Evolutionary conservation across 2,113 vertebrate species (phyloP).

Genomic region (Seriola quinqueradiata): DNA sequence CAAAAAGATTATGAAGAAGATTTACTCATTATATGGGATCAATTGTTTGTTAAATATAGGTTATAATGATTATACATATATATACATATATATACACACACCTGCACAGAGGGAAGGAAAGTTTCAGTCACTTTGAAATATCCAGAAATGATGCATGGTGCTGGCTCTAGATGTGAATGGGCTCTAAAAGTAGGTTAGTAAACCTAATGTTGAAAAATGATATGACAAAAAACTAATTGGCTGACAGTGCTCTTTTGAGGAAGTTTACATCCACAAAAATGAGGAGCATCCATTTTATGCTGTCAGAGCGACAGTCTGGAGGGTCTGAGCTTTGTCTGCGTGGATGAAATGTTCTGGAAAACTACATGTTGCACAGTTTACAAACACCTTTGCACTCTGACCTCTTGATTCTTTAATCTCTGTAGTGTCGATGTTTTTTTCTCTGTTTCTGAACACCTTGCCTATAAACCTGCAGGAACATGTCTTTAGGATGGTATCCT

Average conservation of each 20-base stretch:
- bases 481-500: neutral
- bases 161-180: slow-evolving; percentile 19
- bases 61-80: neutral
- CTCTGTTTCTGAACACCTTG: neutral
- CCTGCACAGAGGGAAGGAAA: neutral
- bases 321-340: neutral
- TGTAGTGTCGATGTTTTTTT: neutral
- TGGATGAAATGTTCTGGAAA: slow-evolving; percentile 12
- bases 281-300: slow-evolving; percentile 43
- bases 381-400: neutral
- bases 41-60: neutral
- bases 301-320: slow-evolving; percentile 16
- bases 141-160: slow-evolving; percentile 27
- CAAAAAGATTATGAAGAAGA: neutral
- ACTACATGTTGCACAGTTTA: neutral
- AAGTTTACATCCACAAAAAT: slow-evolving; percentile 41
- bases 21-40: neutral
- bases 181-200: slow-evolving; percentile 43
- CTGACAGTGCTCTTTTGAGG: slow-evolving; percentile 46
- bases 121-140: neutral
- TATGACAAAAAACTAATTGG: slow-evolving; percentile 51
- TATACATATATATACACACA: no score
- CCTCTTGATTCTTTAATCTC: neutral
- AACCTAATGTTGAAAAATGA: slow-evolving; percentile 57
- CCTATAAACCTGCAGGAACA: neutral